Conservation (phyloP, 1,140 invertebrate genomes). For the Atopsyche davidsoni region DNA sequence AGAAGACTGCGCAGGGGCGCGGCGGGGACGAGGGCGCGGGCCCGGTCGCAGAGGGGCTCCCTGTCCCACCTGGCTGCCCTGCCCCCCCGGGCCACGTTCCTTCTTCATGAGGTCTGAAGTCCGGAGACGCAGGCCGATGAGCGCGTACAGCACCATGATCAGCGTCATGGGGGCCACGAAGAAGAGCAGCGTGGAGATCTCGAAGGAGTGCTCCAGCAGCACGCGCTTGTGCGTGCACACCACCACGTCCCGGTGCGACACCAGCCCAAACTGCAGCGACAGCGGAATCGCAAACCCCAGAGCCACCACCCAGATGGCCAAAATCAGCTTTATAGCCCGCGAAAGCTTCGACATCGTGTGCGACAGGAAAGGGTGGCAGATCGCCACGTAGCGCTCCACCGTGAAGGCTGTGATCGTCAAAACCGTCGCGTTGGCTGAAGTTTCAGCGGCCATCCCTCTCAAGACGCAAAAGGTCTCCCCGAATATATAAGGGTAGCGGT, state of each 20-base stretch:
- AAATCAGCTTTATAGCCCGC: conserved; percentile 64
- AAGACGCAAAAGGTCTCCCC: conserved; percentile 80
- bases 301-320: conserved; percentile 67
- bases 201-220: conserved; percentile 68
- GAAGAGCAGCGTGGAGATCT: conserved; percentile 77
- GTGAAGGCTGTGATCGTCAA: conserved; percentile 80
- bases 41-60: conserved; percentile 7
- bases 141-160: conserved; percentile 76
- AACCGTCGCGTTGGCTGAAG: conserved; percentile 88
- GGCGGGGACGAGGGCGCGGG: neutral
- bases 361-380: conserved; percentile 66
- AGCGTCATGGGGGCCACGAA: conserved; percentile 82
- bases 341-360: conserved; percentile 82
- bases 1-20: conserved; percentile 44
- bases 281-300: conserved; percentile 73
- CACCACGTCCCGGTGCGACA: conserved; percentile 42
- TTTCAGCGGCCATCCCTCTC: conserved; percentile 78
- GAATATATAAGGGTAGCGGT: conserved; percentile 80
- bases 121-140: conserved; percentile 72
- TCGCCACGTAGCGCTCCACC: conserved; percentile 72
- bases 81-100: conserved; percentile 1
- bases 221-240: conserved; percentile 54
- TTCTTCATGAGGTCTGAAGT: conserved; percentile 50
- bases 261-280: conserved; percentile 65
- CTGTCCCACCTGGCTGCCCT: neutral